These are phyloP conservation scores for Prunella fulvescens DNA, from an alignment of 2,113 vertebrate species.

Conservation along the genomic window DNA sequence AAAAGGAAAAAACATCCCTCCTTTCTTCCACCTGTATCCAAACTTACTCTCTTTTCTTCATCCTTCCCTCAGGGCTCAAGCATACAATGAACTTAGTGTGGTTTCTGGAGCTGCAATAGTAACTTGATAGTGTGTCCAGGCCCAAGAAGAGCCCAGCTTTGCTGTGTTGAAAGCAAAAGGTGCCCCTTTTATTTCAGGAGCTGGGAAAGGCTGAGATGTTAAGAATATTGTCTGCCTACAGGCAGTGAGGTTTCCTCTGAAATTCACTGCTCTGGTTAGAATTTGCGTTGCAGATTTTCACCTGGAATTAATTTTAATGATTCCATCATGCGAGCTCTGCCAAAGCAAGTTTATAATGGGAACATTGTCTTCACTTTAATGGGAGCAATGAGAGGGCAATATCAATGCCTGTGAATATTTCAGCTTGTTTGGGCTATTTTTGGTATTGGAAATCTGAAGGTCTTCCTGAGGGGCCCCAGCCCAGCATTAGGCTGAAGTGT, in stretches of 20 bases:
- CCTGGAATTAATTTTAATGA: slow-evolving; percentile 24
- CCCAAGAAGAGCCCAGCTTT: neutral
- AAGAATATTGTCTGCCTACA: neutral
- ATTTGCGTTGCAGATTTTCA: neutral
- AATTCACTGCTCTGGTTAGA: neutral
- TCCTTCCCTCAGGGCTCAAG: neutral
- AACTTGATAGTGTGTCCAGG: neutral
- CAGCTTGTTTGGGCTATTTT: neutral
- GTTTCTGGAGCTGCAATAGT: neutral
- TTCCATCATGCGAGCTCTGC: neutral
- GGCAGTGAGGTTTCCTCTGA: neutral
- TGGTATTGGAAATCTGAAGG: neutral
- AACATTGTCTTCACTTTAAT: neutral
- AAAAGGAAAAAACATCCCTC: neutral
- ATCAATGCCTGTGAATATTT: neutral
- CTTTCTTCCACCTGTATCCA: neutral
- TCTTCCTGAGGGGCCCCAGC: neutral
- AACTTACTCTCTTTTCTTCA: neutral
- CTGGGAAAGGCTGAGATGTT: neutral
- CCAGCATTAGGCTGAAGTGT: neutral
- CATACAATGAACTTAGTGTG: neutral
- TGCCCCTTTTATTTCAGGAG: neutral
- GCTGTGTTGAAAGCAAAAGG: neutral
- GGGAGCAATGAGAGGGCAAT: neutral
- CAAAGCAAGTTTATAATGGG: neutral